Evolutionary conservation across 2,888 invertebrate genomes (phyloP), one percentile per base, ranked within the genome.

Genomic region (Empis livida): DNA sequence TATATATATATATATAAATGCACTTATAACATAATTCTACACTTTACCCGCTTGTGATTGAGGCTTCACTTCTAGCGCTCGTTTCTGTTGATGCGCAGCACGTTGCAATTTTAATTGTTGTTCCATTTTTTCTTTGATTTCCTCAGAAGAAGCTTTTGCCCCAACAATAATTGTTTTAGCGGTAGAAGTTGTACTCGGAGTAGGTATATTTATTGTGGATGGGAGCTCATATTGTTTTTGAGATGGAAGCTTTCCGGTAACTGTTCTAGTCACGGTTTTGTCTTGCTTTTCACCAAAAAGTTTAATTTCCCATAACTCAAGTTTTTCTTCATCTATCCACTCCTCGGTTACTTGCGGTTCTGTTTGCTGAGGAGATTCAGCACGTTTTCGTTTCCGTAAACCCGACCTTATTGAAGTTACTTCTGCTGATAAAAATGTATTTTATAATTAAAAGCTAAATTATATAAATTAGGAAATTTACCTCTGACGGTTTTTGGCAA

Each of bases 221-320:
- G 57, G 52, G 44, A 56, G 43, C 9, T 55, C 54, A 8, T 38
- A 20, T 44, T 53, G 53, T n/a, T 57, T 46, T 32, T 54, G 50
- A 49, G 64, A 72, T 46, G 76, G 81, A 57, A 75, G 67, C 68
- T 77, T 81, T 61, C 88, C 84, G 35, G 91, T 84, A 52, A 84
- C 78, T 55, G 55, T 39, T 71, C 88, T 78, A 62, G 90, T 82
- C 63, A 90, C 78, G 67, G 81, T 80, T 65, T 78, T 80, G 68
- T 82, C 82, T 67, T 79, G 71, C 70, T 79, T 82, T 67, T 93
- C 92, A 17, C 89, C 89, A 64, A 91, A 93, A 59, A 87, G 84
- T 59, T 90, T 90, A 50, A 96, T 93, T 71, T 96, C 95, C 95
- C 95, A 96, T 37, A 97, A 70, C 62, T 96, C 95, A 41, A 97